Evolutionary conservation across 2,797 vertebrate genomes (phyloP).

Genomic region (Siniperca scherzeri): DNA sequence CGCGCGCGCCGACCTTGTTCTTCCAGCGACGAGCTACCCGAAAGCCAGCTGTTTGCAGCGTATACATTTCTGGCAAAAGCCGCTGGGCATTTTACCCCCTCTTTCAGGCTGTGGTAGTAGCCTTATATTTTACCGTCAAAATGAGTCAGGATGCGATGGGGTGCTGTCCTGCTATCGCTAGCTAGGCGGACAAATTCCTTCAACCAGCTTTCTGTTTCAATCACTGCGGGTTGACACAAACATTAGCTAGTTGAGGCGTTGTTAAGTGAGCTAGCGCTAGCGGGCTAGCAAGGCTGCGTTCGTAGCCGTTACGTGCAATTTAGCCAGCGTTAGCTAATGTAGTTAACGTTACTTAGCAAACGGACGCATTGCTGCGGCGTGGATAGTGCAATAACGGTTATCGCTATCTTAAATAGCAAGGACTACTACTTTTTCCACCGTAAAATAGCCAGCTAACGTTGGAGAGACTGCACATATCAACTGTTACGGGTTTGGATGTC

Average conservation of each 20-base stretch:
- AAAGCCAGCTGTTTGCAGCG: conserved; percentile 65
- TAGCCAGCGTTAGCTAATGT: conserved; percentile 50
- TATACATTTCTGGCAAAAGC: conserved; percentile 45
- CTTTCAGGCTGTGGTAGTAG: neutral
- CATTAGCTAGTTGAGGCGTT: conserved; percentile 64
- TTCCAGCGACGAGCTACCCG: conserved; percentile 59
- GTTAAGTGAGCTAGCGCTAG: conserved; percentile 67
- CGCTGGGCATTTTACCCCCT: conserved; percentile 28
- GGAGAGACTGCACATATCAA: conserved; percentile 22
- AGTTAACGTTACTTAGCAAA: conserved; percentile 9
- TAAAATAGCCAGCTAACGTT: conserved; percentile 32
- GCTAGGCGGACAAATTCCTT: conserved; percentile 74
- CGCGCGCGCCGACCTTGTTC: conserved; percentile 66
- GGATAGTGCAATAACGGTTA: conserved; percentile 40
- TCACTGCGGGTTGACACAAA: conserved; percentile 73
- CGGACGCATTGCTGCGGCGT: conserved; percentile 54
- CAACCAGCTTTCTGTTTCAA: conserved; percentile 67
- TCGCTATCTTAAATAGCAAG: conserved; percentile 13
- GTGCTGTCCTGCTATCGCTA: conserved; percentile 65
- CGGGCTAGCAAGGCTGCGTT: conserved; percentile 49
- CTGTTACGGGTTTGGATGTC: conserved; percentile 63
- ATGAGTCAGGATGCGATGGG: conserved; percentile 66
- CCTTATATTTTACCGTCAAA: conserved; percentile 21
- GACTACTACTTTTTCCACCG: conserved; percentile 4
- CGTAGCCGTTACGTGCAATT: conserved; percentile 42